Base-by-base conservation (phyloP, 2,113 vertebrate genomes). In the Panthera uncia region DNA sequence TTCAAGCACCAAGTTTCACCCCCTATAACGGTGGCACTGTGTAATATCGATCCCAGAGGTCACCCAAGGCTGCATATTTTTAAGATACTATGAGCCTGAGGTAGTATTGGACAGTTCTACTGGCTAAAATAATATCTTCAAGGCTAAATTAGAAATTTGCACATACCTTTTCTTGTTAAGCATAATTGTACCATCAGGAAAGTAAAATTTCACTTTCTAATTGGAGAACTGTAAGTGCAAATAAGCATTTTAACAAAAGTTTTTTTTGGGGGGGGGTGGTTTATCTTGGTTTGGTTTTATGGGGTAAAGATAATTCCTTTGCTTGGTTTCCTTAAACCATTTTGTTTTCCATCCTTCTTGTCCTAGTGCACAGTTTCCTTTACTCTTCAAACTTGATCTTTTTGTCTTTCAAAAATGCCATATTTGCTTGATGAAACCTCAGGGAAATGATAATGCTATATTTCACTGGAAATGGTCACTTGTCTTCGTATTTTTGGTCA, bases 391-490 rank as follows among this genome's bases (percentile, higher is more conserved):
- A 90, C 80, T 88, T 57, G 0, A 79, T 15, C 45, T 97, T 83
- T 96, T 89, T 93, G 55, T 97, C 98, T 94, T 97, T 91, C 95
- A 81, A 94, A 68, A 97, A 88, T 3, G 73, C 96, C 91, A 80
- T 96, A 68, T 97, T 97, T 98, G 98, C 98, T 98, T 98, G 97
- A 99, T 99, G 99, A 99, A 99, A 99, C 99, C 99, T 99, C 99
- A 98, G 98, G 97, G 98, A 98, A 98, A 99, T 98, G 98, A 98
- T 97, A 99, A 98, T 97, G 98, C 99, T 97, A 91, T 99, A 98
- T 99, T 99, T 99, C 98, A 99, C 98, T 98, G 99, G 98, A 99
- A 99, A 97, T 98, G 98, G 98, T 99, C 98, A 98, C 96, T 73
- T 97, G 98, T 98, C 94, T 99, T 98, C 98, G 98, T 99, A 98